Evolutionary conservation across 92 coral and sea anemone genomes (phyloP).

Genomic region (Heteractis magnifica): DNA sequence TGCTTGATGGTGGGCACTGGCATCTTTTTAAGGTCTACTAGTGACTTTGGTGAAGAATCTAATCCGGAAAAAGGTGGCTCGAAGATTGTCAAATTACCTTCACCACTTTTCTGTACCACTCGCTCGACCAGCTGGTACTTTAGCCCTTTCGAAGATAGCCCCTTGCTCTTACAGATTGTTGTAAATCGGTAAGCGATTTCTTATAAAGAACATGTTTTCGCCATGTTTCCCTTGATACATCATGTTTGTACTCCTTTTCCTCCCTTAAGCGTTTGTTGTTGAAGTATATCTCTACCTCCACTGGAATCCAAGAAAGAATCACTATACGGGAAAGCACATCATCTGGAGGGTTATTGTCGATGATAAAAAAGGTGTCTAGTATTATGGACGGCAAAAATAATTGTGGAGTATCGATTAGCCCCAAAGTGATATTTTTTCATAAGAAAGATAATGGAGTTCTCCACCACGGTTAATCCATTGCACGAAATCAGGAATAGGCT

Average conservation of each 20-base stretch:
- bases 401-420: neutral
- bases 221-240: constrained; percentile 54
- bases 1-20: constrained; percentile 44
- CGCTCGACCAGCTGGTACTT: constrained; percentile 45
- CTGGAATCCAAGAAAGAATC: constrained; percentile 37
- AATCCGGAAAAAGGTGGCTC: constrained; percentile 30
- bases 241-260: constrained; percentile 43
- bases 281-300: constrained; percentile 28
- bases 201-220: constrained; percentile 44
- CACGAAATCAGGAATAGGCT: constrained; percentile 37
- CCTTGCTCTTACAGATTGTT: constrained; percentile 35
- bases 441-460: constrained; percentile 52
- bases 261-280: constrained; percentile 7
- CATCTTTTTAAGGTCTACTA: constrained; percentile 41
- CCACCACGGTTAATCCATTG: constrained; percentile 28
- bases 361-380: constrained; percentile 32
- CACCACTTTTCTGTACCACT: constrained; percentile 30
- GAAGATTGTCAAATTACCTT: constrained; percentile 14
- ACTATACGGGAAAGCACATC: constrained; percentile 16
- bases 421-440: constrained; percentile 23
- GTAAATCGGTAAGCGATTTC: constrained; percentile 20
- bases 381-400: constrained; percentile 49
- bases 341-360: constrained; percentile 42
- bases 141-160: constrained; percentile 21
- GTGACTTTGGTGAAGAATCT: constrained; percentile 27